Evolutionary conservation across 2,113 vertebrate species (phyloP).

Genomic region (Pionites leucogaster): DNA sequence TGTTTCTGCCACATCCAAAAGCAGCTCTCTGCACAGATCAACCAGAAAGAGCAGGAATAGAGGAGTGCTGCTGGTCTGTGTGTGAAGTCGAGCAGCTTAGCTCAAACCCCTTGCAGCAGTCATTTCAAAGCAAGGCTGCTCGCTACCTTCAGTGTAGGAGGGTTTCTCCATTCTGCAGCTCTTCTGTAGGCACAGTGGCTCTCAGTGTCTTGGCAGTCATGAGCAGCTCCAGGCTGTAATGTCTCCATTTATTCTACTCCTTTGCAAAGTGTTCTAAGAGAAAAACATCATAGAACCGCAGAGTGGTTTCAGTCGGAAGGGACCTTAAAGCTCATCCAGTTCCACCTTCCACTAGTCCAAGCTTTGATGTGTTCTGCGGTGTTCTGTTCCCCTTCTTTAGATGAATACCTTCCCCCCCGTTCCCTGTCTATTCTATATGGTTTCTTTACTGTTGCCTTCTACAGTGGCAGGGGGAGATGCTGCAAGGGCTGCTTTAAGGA

Average conservation of each 20-base stretch:
- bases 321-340: not conserved
- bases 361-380: not conserved
- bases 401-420: not conserved
- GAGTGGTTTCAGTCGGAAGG: not conserved
- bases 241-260: not conserved
- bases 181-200: not conserved
- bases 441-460: not conserved
- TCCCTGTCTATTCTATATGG: rapidly evolving
- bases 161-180: not conserved
- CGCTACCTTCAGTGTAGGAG: not conserved
- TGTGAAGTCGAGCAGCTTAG: not conserved
- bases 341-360: not conserved
- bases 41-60: not conserved
- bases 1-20: not conserved
- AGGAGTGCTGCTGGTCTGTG: not conserved
- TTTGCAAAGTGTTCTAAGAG: not conserved
- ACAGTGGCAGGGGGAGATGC: not conserved
- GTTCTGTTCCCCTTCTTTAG: not conserved
- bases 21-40: too few species aligned
- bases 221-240: not conserved
- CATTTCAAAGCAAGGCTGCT: not conserved
- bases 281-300: not conserved
- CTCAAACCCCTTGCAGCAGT: not conserved
- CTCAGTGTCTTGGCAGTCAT: not conserved
- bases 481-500: not conserved